Conservation (phyloP, 2,797 vertebrate species). For the Falco rusticolus region DNA sequence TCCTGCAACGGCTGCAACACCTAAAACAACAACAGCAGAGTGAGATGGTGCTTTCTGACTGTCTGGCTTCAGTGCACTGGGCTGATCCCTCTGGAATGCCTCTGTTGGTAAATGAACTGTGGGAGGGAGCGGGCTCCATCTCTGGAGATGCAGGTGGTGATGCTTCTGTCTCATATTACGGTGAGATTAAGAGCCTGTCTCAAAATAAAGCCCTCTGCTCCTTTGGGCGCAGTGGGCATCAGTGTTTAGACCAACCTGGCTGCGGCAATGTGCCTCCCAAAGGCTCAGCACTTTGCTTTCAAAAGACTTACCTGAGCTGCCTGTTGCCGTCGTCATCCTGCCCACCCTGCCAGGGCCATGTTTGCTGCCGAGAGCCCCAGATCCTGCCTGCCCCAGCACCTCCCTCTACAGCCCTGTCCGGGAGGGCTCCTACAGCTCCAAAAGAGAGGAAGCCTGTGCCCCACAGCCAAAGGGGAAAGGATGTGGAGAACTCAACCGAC, state of each 20-base stretch:
- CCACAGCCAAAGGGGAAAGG: background rate
- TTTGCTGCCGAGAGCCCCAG: background rate
- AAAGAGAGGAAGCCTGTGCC: background rate
- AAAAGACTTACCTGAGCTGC: background rate
- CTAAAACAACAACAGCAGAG: slow-evolving; percentile 70
- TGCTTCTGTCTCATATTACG: background rate
- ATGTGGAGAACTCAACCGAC: background rate
- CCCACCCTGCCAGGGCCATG: background rate
- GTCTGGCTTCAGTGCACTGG: rapidly evolving
- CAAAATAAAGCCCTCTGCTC: background rate
- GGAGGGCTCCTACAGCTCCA: background rate
- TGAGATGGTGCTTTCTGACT: background rate
- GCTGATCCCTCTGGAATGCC: background rate
- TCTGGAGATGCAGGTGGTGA: background rate
- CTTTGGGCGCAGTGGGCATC: background rate
- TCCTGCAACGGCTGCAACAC: slow-evolving; percentile 91
- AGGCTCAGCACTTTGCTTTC: background rate
- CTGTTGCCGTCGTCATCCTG: background rate
- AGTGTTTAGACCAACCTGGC: background rate
- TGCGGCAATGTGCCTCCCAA: background rate
- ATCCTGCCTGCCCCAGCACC: background rate
- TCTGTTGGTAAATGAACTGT: rapidly evolving
- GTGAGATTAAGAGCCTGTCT: background rate
- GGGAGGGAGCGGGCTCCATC: background rate
- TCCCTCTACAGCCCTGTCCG: background rate